Conservation (phyloP, 2,797 vertebrate species). For the Galagoides demidoff region DNA sequence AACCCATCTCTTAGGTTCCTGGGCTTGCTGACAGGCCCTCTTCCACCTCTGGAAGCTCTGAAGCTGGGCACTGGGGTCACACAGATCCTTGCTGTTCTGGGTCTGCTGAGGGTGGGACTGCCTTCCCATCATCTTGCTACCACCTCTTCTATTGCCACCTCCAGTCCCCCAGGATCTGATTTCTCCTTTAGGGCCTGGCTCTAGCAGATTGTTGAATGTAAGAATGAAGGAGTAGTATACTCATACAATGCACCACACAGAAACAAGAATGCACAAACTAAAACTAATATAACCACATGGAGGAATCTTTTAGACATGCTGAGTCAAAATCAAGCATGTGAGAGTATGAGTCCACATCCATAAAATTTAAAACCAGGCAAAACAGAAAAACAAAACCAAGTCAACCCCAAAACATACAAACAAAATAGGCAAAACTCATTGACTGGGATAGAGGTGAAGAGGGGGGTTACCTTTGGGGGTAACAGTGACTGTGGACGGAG, state of each 20-base stretch:
- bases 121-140: not conserved
- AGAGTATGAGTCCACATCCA: not conserved
- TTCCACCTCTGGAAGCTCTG: not conserved
- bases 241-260: not conserved
- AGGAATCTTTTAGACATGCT: not conserved
- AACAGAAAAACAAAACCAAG: not conserved
- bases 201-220: not conserved
- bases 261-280: not conserved
- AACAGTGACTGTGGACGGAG: not conserved
- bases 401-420: not conserved
- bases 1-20: not conserved
- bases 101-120: not conserved
- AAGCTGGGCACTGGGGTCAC: not conserved
- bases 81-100: not conserved
- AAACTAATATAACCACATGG: not conserved
- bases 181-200: slow-evolving; percentile 11
- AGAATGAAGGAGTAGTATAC: not conserved
- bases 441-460: not conserved
- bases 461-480: no score
- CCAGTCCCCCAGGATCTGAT: not conserved
- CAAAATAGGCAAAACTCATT: not conserved
- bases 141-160: not conserved
- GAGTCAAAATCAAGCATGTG: not conserved
- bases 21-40: not conserved
- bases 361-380: not conserved